Percentiles rank a stretch among this genome's conserved stretches.
These are phyloP conservation scores for Cosmia trapezina DNA, from an alignment of 2,888 invertebrate genomes.

Conservation along the genomic window DNA sequence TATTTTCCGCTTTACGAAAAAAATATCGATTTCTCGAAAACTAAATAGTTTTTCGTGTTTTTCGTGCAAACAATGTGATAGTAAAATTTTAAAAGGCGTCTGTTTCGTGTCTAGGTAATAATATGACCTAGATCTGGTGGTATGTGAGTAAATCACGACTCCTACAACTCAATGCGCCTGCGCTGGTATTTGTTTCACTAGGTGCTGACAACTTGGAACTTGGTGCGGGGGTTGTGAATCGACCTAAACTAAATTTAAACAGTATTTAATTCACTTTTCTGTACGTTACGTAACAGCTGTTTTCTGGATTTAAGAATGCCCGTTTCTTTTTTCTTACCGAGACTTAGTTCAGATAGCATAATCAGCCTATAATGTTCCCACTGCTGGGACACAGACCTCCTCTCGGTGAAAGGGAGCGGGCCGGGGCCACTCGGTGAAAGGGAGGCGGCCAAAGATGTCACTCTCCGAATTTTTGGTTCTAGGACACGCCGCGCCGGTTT, in stretches of 20 bases:
- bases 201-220: conserved; percentile 39
- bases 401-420: too few relatives aligned
- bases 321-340: too few relatives aligned
- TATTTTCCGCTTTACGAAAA: conserved; percentile 15
- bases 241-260: conserved; percentile 2
- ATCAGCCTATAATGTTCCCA: too few relatives aligned
- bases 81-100: conserved; percentile 31
- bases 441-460: too few relatives aligned
- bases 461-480: too few relatives aligned
- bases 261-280: conserved; percentile 19
- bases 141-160: conserved; percentile 37
- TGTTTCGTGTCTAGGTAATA: conserved; percentile 51
- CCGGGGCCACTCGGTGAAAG: too few relatives aligned
- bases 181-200: conserved; percentile 29
- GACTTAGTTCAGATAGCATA: too few relatives aligned
- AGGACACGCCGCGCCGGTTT: too few relatives aligned
- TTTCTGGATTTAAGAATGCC: neutral
- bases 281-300: conserved; percentile 1
- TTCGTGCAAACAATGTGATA: conserved; percentile 27
- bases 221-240: conserved; percentile 12
- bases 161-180: conserved; percentile 13
- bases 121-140: conserved; percentile 43
- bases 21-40: conserved; percentile 22
- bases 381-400: too few relatives aligned
- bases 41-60: conserved; percentile 17